Evolutionary conservation across 2,113 vertebrate species (phyloP), one percentile per base, ranked within the genome.

Genomic region (Gopherus flavomarginatus): DNA sequence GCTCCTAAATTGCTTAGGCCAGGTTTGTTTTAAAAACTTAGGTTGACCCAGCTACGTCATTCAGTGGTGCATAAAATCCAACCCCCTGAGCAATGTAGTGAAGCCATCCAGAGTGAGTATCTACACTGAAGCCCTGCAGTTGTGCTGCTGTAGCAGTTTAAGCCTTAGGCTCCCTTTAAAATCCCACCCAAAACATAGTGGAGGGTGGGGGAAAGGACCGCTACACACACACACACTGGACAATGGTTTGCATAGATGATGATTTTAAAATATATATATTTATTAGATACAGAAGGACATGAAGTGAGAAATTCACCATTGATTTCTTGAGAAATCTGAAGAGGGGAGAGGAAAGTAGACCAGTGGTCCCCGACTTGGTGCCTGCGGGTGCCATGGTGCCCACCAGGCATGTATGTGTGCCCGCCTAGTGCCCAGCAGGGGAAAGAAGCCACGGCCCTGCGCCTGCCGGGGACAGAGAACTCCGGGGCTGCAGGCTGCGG

Each of bases 201-300:
- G 21, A 77, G 21, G 10, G 9, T 77, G 22, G 22, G 72, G 38
- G 22, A 24, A 77, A 77, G 24, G 38, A 26, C 22, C 26, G 24
- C 22, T 44, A 24, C 11, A 77, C 9, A 26, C 38, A 42, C 5
- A 35, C n/a, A 75, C 19, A 77, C 22, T 11, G 11, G 72, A 26
- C 42, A 77, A 22, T 24, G 38, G 24, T 44, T 77, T 77, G 38
- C 5, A 24, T 22, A 77, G 22, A 77, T 13, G 11, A 77, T 77
- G 10, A 6, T 42, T 77, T 77, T 24, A n/a, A 35, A 77, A 77
- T 42, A 2, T 8, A 19, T 31, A 65, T 27, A 14, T 38, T 88
- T 57, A 69, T 2, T 1, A 75, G 31, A 69, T 78, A 29, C 52
- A 65, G 22, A 47, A 83, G 83, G 26, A 56, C 0, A 0, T 13